phyloP scores from a whole-genome alignment of 2,888 invertebrate species.

The Hoplodrina ambigua region DNA sequence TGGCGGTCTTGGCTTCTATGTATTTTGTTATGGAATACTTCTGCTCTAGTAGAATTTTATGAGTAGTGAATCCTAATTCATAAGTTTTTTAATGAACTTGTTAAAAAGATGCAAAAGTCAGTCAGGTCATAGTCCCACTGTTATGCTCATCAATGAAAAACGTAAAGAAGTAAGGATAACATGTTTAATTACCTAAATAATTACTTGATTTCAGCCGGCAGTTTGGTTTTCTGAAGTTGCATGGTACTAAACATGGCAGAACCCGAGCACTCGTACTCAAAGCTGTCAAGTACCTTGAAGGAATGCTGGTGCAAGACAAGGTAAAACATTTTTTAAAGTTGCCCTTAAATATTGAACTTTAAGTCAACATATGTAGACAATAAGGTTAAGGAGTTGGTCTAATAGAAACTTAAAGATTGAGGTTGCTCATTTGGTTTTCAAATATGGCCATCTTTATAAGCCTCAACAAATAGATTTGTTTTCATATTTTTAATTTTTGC shows the following conservation, averaged over 20 bases:
- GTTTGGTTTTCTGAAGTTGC: constrained; percentile 96
- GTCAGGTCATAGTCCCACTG: neutral
- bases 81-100: neutral
- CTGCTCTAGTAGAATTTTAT: neutral
- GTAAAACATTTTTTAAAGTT: constrained; percentile 57
- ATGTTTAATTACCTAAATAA: neutral
- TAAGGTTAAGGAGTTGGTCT: neutral
- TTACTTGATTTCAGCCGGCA: constrained; percentile 93
- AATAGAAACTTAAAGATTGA: neutral
- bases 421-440: neutral
- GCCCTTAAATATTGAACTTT: neutral
- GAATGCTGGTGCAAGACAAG: constrained; percentile 95
- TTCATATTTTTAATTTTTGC: neutral
- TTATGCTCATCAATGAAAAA: neutral
- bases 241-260: constrained; percentile 94
- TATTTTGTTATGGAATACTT: neutral
- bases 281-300: constrained; percentile 96
- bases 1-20: neutral
- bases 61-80: neutral
- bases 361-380: neutral
- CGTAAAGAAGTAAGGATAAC: neutral
- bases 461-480: neutral
- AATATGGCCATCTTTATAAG: neutral
- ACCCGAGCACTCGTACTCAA: constrained; percentile 95
- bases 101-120: constrained; percentile 3